Evolutionary conservation across 2,113 vertebrate species (phyloP), one percentile per base, ranked within the genome.

Genomic region (Syrmaticus mikado): DNA sequence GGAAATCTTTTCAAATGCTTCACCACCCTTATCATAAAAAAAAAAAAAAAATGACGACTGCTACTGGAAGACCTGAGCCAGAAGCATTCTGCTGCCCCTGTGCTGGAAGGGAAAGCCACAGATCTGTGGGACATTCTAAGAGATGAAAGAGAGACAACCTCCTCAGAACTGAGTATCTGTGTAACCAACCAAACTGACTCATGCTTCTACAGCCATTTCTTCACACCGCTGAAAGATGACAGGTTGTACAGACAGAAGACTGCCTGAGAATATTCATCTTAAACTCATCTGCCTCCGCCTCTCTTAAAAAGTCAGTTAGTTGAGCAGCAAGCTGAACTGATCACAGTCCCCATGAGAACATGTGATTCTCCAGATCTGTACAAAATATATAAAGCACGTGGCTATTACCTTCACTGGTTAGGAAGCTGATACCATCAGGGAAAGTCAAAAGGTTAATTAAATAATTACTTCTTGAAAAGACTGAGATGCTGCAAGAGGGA

Each of bases 391-490:
- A 14, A 86, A 92, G 50, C 20, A 38, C 40, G 77, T 57, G 75
- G 57, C n/a, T 46, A 34, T 34, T 41, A 79, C 24, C 58, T 62
- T 57, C 66, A 34, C 57, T 57, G 10, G 36, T 72, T 90, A 75
- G 85, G 72, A 86, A 79, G 40, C 75, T 75, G 34, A 74, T 52
- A 60, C 18, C 55, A 67, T 36, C 52, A 78, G 28, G n/a, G 41
- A 75, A 90, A 88, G 80, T 57, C 58, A 76, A 88, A 58, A 88
- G 82, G 73, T 61, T 87, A 93, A 85, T 90, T 84, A 73, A 72
- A 66, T 66, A 90, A 85, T 76, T 80, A 64, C 41, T 87, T 71
- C 70, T 85, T 50, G 13, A 53, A 68, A 82, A 85, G 40, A 38
- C 2, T 1, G 36, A 78, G 65, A 52, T 11, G 11, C 81, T 11